Percentiles rank a stretch among this genome's conserved stretches.
These are phyloP conservation scores for Nipponacmea schrenckii DNA, from an alignment of 2,888 invertebrate genomes.

Conservation along the genomic window DNA sequence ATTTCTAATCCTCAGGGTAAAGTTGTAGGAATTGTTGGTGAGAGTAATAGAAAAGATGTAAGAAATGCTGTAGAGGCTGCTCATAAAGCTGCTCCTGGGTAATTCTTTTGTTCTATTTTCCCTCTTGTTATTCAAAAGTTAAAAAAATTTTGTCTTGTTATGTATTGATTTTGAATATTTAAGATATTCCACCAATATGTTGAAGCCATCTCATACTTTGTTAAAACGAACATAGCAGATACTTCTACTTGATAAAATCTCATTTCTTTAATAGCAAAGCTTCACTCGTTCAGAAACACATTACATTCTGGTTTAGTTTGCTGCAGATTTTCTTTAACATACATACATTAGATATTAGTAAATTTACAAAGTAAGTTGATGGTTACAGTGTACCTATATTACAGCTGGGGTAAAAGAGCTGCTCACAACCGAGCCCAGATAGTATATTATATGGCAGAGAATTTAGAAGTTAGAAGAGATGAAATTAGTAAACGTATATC, in stretches of 20 bases:
- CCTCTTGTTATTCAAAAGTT: neutral
- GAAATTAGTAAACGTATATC: constrained; percentile 60
- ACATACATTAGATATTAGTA: too few relatives aligned
- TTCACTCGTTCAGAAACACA: too few relatives aligned
- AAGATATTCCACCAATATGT: too few relatives aligned
- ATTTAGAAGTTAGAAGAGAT: constrained; percentile 62
- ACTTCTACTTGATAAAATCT: too few relatives aligned
- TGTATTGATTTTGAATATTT: too few relatives aligned
- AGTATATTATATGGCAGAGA: constrained; percentile 69
- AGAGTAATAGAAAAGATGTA: constrained; percentile 68
- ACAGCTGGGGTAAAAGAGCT: constrained; percentile 66
- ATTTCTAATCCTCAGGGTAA: constrained; percentile 56
- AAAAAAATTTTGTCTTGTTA: too few relatives aligned
- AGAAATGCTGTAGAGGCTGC: constrained; percentile 71
- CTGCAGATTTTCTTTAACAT: too few relatives aligned
- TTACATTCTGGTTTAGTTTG: too few relatives aligned
- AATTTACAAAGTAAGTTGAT: too few relatives aligned
- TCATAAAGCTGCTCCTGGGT: constrained; percentile 69
- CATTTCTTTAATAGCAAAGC: too few relatives aligned
- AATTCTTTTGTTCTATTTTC: constrained; percentile 36
- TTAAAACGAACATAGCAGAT: too few relatives aligned
- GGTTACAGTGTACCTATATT: neutral
- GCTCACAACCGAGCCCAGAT: constrained; percentile 69
- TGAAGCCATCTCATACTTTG: too few relatives aligned
- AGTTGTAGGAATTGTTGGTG: constrained; percentile 65